These are phyloP conservation scores for Halictus quadricinctus DNA, from an alignment of 2,888 invertebrate species.

Conservation along the genomic window DNA sequence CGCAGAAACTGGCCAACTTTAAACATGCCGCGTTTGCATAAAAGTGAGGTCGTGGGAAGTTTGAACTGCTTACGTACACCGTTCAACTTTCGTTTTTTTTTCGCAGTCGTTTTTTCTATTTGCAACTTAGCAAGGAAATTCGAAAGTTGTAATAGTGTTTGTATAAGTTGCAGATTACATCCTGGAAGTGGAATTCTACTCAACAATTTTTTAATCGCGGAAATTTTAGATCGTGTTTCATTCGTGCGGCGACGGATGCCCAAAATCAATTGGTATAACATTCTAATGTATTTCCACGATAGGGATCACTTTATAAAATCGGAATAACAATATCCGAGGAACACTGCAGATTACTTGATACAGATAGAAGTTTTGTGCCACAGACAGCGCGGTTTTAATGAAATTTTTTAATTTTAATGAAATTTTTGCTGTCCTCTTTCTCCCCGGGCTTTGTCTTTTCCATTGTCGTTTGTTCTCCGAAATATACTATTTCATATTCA, in stretches of 20 bases:
- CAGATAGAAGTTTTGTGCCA: not conserved
- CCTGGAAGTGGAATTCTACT: not conserved
- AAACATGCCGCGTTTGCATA: not conserved
- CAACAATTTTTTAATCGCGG: not conserved
- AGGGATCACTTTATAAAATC: not conserved
- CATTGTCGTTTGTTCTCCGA: not conserved
- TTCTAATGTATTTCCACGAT: no score
- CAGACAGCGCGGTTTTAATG: not conserved
- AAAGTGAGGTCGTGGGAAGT: not conserved
- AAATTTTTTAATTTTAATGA: not conserved
- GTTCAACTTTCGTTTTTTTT: not conserved
- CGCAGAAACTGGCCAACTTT: constrained; percentile 8
- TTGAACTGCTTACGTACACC: not conserved
- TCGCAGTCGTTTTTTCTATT: not conserved
- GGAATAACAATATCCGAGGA: not conserved
- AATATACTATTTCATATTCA: not conserved
- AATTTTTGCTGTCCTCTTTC: not conserved
- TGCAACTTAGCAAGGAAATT: not conserved
- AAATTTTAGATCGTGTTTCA: not conserved
- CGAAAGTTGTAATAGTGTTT: constrained; percentile 1
- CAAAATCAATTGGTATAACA: not conserved
- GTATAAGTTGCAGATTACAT: not conserved
- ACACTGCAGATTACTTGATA: not conserved
- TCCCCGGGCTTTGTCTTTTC: not conserved
- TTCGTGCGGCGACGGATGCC: not conserved